Base-by-base conservation (phyloP, 1,140 invertebrate species). In the Lethocerus indicus region DNA sequence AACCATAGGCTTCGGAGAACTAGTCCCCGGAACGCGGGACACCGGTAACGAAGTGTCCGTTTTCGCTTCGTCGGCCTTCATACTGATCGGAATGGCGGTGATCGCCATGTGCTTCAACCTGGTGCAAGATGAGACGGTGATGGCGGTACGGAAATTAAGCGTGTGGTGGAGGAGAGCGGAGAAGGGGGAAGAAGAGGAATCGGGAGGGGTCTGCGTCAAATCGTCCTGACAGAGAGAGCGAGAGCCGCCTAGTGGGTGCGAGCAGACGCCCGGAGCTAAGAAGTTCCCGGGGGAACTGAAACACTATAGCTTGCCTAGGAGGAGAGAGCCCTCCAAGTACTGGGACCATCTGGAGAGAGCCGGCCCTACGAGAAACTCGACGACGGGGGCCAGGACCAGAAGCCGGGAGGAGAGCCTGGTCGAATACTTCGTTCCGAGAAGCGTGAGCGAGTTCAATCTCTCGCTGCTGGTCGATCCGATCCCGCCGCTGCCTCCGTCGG, bases 101-200 rank as follows among this genome's bases (percentile, higher is more conserved):
- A 81, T 96, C 51, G 91, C 91, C 16, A 96, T 95, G 86, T 93
- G 90, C 64, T 95, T 94, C 67, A 92, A 89, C 64, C 69, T 97
- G 39, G 87, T 95, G 52, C 90, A 96, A 67, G 90, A 93, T 58
- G 87, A 95, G 64, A 79, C 93, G 56, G 76, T 85, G 50, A 63
- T 71, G 49, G 68, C 76, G 58, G 64, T 80, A 59, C 70, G 78
- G 50, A 70, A 71, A 52, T 24, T 49, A 29, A 51, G 26, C 47
- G 49, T 50, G 25, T 51, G 47, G 53, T 49, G 51, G 61, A 37
- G 57, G 47, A 43, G 60, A 57, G 37, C 61, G 53, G 48, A 63
- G 58, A 50, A 54, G 27, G 59, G 61, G 25, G 55, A 60, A 29
- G 50, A 55, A 47, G 65, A 55, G 61, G 61, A 64, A 66, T 62